Percentiles rank a stretch among this genome's conserved stretches.
These are phyloP conservation scores for Ploceus nigricollis DNA, from an alignment of 2,113 vertebrate species.

Conservation along the genomic window DNA sequence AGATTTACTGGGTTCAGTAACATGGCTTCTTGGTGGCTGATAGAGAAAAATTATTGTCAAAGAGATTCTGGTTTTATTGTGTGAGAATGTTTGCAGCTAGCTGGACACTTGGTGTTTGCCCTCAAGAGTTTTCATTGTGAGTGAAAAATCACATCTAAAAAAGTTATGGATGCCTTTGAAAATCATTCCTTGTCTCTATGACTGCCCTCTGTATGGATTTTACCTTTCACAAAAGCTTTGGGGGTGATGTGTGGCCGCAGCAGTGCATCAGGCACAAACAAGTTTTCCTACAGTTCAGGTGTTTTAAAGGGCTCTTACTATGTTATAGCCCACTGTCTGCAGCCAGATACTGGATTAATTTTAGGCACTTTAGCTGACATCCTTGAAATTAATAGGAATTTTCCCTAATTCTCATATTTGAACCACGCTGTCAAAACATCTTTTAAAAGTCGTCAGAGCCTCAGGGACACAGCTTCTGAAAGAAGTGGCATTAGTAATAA, in stretches of 20 bases:
- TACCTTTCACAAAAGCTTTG: neutral
- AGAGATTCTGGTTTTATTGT: neutral
- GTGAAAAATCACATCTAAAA: neutral
- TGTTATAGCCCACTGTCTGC: neutral
- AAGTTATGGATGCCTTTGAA: neutral
- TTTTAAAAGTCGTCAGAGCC: neutral
- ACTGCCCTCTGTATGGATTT: neutral
- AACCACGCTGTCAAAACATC: neutral
- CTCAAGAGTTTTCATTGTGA: neutral
- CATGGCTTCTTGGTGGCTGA: neutral
- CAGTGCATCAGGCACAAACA: neutral
- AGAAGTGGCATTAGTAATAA: neutral
- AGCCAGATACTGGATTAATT: neutral
- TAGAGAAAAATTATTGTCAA: neutral
- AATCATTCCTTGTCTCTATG: neutral
- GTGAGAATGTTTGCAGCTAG: neutral
- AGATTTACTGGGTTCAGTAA: constrained; percentile 18
- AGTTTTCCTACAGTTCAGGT: neutral
- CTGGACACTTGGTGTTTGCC: neutral
- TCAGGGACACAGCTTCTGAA: neutral
- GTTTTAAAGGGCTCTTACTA: neutral
- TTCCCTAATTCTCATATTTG: neutral
- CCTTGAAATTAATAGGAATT: neutral
- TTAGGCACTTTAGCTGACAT: neutral
- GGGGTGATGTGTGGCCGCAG: neutral